Conservation (phyloP, 1,140 invertebrate genomes). For the Zaprionus ornatus region DNA sequence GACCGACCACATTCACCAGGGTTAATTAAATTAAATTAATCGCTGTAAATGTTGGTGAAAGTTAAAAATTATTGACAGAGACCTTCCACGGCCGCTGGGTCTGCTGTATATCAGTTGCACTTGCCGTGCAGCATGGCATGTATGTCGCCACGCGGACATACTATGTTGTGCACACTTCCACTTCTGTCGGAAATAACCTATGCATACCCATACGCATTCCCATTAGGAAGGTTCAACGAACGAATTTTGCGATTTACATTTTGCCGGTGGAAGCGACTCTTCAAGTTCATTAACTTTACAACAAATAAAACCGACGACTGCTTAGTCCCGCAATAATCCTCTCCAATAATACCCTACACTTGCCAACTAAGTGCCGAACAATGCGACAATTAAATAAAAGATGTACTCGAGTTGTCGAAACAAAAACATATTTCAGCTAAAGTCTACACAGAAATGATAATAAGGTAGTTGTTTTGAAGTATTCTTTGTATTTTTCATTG, state of each 20-base stretch:
- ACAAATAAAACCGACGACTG: conserved; percentile 15
- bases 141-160: background rate
- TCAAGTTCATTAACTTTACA: conserved; percentile 63
- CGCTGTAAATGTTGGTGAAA: background rate
- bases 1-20: background rate
- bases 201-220: conserved; percentile 35
- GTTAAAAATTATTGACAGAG: background rate
- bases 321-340: conserved; percentile 3
- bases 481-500: background rate
- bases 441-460: background rate
- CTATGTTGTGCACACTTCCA: background rate
- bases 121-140: background rate
- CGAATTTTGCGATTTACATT: conserved; percentile 50
- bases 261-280: conserved; percentile 37
- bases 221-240: conserved; percentile 52
- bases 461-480: background rate
- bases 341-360: conserved; percentile 5
- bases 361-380: background rate
- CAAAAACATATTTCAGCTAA: background rate
- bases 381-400: background rate
- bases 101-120: background rate
- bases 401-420: background rate
- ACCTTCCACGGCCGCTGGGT: background rate
- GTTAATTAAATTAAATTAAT: conserved; percentile 7
- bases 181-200: conserved; percentile 24